phyloP scores from a whole-genome alignment of 2,113 vertebrate species.

The Hippocampus guttulatus region DNA sequence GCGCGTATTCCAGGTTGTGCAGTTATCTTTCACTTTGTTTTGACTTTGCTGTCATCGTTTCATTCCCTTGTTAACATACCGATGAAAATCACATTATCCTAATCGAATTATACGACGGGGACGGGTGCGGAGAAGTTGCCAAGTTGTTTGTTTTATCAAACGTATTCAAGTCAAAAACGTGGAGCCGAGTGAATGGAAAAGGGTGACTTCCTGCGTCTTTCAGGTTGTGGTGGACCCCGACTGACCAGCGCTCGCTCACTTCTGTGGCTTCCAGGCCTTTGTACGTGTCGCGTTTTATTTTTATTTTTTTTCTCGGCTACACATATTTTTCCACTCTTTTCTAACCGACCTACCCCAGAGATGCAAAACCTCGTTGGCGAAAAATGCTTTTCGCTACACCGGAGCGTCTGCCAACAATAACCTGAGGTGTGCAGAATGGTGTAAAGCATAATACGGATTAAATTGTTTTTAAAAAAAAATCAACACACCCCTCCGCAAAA shows the following conservation, averaged over 20 bases:
- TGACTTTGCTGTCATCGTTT: neutral
- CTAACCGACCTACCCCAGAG: conserved; percentile 65
- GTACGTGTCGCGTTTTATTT: conserved; percentile 34
- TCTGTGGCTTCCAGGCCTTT: conserved; percentile 27
- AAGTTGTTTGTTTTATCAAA: neutral
- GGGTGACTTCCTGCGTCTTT: conserved; percentile 31
- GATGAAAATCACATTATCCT: neutral
- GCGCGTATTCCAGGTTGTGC: neutral
- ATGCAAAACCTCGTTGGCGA: conserved; percentile 53
- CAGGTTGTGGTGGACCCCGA: conserved; percentile 51
- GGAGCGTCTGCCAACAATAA: conserved; percentile 41
- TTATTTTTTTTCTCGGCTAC: conserved; percentile 49
- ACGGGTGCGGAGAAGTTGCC: neutral
- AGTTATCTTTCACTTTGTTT: neutral
- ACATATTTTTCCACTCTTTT: conserved; percentile 62
- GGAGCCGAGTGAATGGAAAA: neutral
- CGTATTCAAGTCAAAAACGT: neutral
- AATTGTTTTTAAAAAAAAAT: neutral
- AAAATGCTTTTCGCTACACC: conserved; percentile 48
- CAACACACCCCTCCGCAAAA: neutral
- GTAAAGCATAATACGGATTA: conserved; percentile 29
- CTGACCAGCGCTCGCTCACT: conserved; percentile 50
- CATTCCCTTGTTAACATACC: neutral
- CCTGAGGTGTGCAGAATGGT: conserved; percentile 38
- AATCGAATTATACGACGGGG: neutral